Percentiles rank a stretch among this genome's conserved stretches.
These are phyloP conservation scores for Meriones unguiculatus DNA, from an alignment of 2,113 vertebrate genomes.

Conservation along the genomic window DNA sequence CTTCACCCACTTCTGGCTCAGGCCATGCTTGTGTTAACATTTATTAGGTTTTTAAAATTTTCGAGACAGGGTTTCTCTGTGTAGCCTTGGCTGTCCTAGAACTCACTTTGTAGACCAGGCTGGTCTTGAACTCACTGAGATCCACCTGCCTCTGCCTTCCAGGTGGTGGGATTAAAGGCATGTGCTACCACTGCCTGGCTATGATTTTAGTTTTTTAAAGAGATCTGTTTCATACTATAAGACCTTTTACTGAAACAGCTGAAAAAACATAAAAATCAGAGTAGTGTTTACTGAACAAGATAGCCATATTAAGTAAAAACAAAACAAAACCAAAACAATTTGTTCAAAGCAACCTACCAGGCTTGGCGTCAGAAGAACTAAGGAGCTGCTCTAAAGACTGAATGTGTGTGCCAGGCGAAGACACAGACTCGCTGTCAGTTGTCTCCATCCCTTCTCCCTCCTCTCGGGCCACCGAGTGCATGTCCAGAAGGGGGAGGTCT, in stretches of 20 bases:
- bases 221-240: background rate
- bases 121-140: background rate
- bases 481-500: constrained; percentile 90
- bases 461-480: constrained; percentile 93
- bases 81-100: background rate
- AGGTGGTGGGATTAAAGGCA: background rate
- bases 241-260: background rate
- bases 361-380: constrained; percentile 91
- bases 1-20: background rate
- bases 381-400: constrained; percentile 97
- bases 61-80: background rate
- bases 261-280: background rate
- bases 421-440: constrained; percentile 91
- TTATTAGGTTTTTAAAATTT: background rate
- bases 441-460: constrained; percentile 99
- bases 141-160: background rate
- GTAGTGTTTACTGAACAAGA: background rate
- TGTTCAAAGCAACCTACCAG: constrained; percentile 85
- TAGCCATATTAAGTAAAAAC: background rate
- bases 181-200: background rate
- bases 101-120: background rate
- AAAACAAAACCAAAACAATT: background rate
- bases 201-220: background rate
- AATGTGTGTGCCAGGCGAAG: constrained; percentile 87
- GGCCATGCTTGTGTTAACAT: background rate